phyloP scores from a whole-genome alignment of 64 coral and sea anemone species.

The Porites lutea region DNA sequence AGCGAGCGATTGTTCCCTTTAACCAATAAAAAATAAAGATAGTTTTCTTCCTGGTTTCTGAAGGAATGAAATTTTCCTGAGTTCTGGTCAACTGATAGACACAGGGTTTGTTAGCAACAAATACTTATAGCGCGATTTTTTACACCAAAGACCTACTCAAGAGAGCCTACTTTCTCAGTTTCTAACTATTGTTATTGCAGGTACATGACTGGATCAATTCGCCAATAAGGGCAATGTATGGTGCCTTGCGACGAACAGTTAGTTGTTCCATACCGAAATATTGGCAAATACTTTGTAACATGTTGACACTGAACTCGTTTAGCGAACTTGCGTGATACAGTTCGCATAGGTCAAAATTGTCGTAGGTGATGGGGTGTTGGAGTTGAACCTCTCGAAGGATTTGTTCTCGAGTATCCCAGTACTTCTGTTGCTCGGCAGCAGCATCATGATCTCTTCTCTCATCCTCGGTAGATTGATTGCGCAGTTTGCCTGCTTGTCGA shows the following conservation, averaged over 20 bases:
- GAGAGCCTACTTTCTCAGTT: background rate
- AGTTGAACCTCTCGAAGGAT: background rate
- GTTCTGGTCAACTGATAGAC: no score
- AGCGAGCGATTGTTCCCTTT: no score
- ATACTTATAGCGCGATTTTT: no score
- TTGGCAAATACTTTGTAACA: background rate
- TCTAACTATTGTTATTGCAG: background rate
- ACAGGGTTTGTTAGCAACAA: no score
- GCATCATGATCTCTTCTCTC: background rate
- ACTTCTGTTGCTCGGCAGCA: background rate
- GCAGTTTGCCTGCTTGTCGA: background rate
- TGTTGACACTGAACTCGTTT: background rate
- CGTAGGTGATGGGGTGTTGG: background rate
- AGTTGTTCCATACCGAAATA: background rate
- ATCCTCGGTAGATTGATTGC: background rate
- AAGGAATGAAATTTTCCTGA: no score
- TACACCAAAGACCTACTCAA: no score
- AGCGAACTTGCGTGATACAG: background rate
- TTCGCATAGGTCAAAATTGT: background rate
- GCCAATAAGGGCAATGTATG: background rate
- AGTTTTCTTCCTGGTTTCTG: no score
- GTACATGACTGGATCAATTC: background rate
- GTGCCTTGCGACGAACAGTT: background rate
- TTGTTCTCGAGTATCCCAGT: background rate
- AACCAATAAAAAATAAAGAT: no score